phyloP scores from a whole-genome alignment of 2,113 vertebrate species.

The Aldabrachelys gigantea region DNA sequence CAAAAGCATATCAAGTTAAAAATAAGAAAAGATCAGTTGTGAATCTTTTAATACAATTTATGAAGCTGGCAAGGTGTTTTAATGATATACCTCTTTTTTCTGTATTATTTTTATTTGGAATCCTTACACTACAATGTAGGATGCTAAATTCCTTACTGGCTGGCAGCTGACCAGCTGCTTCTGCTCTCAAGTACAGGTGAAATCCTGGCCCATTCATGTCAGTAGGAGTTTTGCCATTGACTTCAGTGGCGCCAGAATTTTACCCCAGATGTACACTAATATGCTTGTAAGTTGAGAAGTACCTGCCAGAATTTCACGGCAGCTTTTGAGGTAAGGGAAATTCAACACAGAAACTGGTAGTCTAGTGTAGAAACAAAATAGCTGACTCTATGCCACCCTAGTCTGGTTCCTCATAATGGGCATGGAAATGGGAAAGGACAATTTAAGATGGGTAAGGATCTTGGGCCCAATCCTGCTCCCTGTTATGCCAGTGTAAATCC shows the following conservation, averaged over 20 bases:
- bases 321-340: background rate
- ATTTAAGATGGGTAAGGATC: background rate
- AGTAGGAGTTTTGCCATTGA: background rate
- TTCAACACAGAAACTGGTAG: background rate
- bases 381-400: background rate
- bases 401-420: background rate
- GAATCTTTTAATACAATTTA: background rate
- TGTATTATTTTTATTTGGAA: background rate
- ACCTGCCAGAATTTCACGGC: background rate
- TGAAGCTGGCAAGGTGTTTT: background rate
- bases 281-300: rapidly evolving
- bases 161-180: background rate
- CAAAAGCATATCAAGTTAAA: background rate
- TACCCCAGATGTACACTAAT: background rate
- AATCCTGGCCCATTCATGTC: background rate
- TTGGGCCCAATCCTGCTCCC: rapidly evolving
- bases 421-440: rapidly evolving
- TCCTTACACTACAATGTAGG: rapidly evolving
- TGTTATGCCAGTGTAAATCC: background rate
- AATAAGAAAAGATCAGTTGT: background rate
- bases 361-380: background rate
- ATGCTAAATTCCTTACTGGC: background rate
- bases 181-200: background rate
- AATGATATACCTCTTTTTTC: background rate
- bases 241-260: background rate